Evolutionary conservation across 2,113 vertebrate species (phyloP).

Genomic region (Tyrannus savana): DNA sequence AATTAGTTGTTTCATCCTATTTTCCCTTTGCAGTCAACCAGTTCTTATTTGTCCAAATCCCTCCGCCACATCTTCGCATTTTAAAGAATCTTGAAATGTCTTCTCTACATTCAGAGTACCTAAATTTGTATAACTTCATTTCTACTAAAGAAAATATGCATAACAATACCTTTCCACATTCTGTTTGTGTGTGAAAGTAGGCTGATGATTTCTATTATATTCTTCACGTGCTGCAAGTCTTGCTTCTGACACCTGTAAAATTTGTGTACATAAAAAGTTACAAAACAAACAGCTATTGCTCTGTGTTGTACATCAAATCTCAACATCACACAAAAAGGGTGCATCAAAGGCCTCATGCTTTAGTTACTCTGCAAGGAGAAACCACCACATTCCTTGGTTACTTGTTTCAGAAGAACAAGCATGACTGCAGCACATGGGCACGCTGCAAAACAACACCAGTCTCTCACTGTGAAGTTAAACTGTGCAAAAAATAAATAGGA

Average conservation of each 20-base stretch:
- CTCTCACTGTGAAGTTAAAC: background rate
- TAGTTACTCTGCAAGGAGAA: background rate
- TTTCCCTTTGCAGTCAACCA: background rate
- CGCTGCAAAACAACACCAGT: fast-evolving
- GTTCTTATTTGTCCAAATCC: background rate
- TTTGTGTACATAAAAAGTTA: background rate
- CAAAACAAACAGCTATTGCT: fast-evolving
- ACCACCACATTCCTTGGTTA: background rate
- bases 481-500: background rate
- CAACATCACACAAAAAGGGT: background rate
- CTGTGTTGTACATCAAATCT: background rate
- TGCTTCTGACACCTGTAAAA: slow-evolving; percentile 84
- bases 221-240: slow-evolving; percentile 83
- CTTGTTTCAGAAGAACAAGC: background rate
- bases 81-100: background rate
- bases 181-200: slow-evolving; percentile 78
- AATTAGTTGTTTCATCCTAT: background rate
- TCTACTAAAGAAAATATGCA: background rate
- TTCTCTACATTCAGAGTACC: background rate
- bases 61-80: background rate
- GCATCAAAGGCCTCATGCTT: background rate
- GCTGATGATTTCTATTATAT: slow-evolving; percentile 78
- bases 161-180: slow-evolving; percentile 80
- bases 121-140: background rate
- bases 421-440: background rate